Percentiles rank a stretch among this genome's conserved stretches.
Conservation (phyloP, 2,797 vertebrate species). For the Megalops cyprinoides region DNA sequence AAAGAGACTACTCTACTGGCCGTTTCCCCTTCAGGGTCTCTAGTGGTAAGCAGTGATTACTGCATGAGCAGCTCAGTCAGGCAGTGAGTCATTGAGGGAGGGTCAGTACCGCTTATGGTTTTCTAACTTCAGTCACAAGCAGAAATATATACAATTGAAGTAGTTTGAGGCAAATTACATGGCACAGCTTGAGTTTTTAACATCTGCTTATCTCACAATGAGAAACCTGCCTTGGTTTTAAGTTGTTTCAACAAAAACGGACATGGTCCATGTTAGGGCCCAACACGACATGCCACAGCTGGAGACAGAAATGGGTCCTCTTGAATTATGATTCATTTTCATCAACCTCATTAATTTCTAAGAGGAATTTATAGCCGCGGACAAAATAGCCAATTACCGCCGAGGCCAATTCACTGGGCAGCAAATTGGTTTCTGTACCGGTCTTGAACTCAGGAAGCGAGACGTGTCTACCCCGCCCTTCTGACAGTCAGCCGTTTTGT, state of each 20-base stretch:
- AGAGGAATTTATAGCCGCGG: conserved; percentile 69
- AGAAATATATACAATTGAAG: background rate
- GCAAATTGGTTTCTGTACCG: conserved; percentile 72
- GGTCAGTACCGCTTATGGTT: too few relatives aligned
- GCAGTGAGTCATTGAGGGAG: background rate
- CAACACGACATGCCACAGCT: background rate
- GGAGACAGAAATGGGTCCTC: background rate
- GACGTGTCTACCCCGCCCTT: conserved; percentile 29
- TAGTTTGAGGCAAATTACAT: conserved; percentile 1
- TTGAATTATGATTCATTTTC: conserved; percentile 64
- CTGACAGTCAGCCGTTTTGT: conserved; percentile 37
- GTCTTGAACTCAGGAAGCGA: conserved; percentile 40
- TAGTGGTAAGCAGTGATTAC: background rate
- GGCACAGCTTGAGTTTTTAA: background rate
- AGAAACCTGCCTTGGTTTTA: background rate
- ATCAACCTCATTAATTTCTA: conserved; percentile 73
- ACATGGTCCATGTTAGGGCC: background rate
- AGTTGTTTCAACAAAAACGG: background rate
- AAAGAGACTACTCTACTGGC: background rate
- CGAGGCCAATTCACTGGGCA: conserved; percentile 64
- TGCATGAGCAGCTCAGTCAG: background rate
- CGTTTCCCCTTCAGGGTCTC: background rate
- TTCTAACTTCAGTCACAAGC: too few relatives aligned
- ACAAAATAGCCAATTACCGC: conserved; percentile 76
- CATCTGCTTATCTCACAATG: background rate